Conservation (phyloP, 2,797 vertebrate genomes). For the Pyrrhura leucotis region DNA sequence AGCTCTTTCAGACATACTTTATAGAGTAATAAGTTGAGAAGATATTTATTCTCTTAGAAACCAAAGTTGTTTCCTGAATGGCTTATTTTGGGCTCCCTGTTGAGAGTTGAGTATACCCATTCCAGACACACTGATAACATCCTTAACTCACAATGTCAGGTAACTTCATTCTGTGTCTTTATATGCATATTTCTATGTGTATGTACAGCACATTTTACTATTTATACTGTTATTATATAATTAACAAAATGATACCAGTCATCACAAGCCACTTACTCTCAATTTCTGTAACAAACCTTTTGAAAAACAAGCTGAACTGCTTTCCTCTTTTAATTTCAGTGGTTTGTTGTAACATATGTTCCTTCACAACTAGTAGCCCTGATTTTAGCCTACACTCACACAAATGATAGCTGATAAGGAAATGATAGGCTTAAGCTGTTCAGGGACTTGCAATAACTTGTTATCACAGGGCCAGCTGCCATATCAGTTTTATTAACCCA, state of each 20-base stretch:
- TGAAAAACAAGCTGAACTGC: neutral
- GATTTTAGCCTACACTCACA: constrained; percentile 77
- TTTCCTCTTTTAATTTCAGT: constrained; percentile 46
- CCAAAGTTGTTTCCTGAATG: neutral
- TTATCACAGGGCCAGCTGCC: constrained; percentile 80
- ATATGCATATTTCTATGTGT: neutral
- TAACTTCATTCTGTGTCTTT: neutral
- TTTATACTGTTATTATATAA: neutral
- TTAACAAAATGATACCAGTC: neutral
- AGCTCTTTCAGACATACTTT: neutral
- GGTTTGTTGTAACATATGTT: constrained; percentile 80
- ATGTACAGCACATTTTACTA: neutral
- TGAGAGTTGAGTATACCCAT: neutral
- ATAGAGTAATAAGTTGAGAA: neutral
- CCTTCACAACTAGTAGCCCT: constrained; percentile 52
- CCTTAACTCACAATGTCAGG: neutral
- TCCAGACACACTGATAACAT: neutral
- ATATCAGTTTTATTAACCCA: constrained; percentile 84
- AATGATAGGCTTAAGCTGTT: constrained; percentile 82
- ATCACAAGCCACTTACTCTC: neutral
- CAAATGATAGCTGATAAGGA: constrained; percentile 83
- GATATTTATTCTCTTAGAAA: neutral
- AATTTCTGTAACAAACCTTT: neutral
- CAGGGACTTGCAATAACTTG: constrained; percentile 81
- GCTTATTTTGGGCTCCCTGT: neutral